phyloP scores from a whole-genome alignment of 30 jellyfish, hydroid and myxozoan species.

The Turritopsis dohrnii region DNA sequence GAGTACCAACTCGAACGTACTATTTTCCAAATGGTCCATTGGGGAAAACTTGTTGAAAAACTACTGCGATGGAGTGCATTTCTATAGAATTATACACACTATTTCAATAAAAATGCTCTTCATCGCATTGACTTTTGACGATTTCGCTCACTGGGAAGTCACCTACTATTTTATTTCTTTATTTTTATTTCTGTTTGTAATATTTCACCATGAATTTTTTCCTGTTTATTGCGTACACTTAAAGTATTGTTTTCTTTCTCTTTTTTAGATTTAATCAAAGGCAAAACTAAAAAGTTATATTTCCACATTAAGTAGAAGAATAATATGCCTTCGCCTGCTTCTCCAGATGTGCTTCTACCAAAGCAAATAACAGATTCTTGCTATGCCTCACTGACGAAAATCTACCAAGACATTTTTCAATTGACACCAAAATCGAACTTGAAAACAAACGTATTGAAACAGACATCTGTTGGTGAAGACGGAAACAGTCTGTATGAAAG shows the following conservation, averaged over 20 bases:
- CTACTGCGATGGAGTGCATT: not conserved
- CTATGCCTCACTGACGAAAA: conserved; percentile 16
- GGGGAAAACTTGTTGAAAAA: not conserved
- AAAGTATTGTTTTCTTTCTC: too few species aligned
- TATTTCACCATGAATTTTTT: too few species aligned
- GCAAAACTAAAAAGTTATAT: not conserved
- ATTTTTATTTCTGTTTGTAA: too few species aligned
- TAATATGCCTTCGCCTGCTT: not conserved
- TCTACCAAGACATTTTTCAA: conserved; percentile 9
- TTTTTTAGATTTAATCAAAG: not conserved
- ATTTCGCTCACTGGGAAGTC: not conserved
- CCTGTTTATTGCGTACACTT: too few species aligned
- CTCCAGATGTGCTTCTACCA: conserved; percentile 14
- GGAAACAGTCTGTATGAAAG: not conserved
- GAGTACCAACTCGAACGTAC: too few species aligned
- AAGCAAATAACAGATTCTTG: conserved; percentile 19
- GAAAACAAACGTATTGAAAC: not conserved
- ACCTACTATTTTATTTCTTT: not conserved
- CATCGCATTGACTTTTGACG: not conserved
- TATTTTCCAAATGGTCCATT: too few species aligned
- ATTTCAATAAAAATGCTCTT: not conserved
- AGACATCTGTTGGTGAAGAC: not conserved
- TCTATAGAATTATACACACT: not conserved
- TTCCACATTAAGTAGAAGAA: not conserved
- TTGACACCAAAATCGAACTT: conserved; percentile 19